Evolutionary conservation across 2,797 vertebrate species (phyloP).

Genomic region (Intellagama lesueurii): DNA sequence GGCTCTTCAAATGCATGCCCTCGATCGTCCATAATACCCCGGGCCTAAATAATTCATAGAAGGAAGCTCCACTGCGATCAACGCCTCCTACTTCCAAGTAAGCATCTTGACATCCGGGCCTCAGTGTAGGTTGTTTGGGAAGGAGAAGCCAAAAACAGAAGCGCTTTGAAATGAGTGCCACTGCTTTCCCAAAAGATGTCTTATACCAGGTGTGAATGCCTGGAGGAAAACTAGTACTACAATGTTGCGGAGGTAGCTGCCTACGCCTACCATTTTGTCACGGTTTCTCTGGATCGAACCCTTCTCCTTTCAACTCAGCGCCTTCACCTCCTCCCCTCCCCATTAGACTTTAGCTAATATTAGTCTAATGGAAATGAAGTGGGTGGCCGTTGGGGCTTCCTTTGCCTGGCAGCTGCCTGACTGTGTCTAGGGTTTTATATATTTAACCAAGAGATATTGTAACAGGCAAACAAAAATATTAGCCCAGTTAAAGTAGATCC

Average conservation of each 20-base stretch:
- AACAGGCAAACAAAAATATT: not conserved
- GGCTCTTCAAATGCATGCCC: too few species aligned
- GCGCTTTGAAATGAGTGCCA: not conserved
- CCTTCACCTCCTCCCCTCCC: not conserved
- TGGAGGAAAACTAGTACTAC: not conserved
- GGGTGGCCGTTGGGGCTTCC: not conserved
- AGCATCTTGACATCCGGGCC: not conserved
- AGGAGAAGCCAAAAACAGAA: not conserved
- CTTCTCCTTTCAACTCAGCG: not conserved
- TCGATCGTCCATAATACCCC: too few species aligned
- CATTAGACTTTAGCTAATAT: conserved; percentile 13
- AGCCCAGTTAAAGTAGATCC: not conserved
- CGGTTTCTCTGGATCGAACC: not conserved
- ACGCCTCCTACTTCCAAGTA: not conserved
- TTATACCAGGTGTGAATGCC: not conserved
- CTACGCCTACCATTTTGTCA: not conserved
- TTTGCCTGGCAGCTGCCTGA: not conserved
- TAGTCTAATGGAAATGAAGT: conserved; percentile 17
- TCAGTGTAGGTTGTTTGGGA: not conserved
- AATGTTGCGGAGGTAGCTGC: too few species aligned
- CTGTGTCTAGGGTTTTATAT: not conserved
- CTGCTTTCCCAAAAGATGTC: not conserved
- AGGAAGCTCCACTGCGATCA: not conserved
- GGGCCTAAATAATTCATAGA: not conserved
- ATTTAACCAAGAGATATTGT: conserved; percentile 18